A percentile compares a stretch with the other conserved stretches of the same genome.
These are phyloP conservation scores for Myzus persicae DNA, from an alignment of 1,140 invertebrate genomes.

Conservation along the genomic window DNA sequence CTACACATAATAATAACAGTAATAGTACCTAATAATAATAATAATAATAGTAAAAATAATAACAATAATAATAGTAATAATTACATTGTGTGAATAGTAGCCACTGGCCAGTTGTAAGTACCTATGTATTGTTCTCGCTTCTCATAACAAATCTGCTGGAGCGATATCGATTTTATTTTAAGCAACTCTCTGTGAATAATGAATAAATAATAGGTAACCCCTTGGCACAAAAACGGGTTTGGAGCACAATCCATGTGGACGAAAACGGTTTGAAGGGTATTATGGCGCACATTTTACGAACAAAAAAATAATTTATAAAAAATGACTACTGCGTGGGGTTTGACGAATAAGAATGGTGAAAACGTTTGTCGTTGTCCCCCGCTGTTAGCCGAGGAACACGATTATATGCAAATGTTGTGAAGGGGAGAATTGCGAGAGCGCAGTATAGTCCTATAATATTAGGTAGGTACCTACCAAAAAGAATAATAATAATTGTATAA, in stretches of 20 bases:
- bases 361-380: background rate
- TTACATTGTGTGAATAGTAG: background rate
- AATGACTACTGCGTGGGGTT: background rate
- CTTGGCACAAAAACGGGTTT: background rate
- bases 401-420: background rate
- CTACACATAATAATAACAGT: too few species aligned
- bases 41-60: too few species aligned
- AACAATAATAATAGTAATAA: background rate
- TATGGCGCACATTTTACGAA: background rate
- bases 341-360: constrained; percentile 2
- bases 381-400: background rate
- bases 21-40: too few species aligned
- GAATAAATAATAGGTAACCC: background rate
- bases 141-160: background rate
- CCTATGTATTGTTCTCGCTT: background rate
- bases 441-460: background rate
- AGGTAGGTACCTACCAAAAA: background rate
- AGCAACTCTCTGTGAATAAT: too few species aligned
- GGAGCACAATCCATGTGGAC: background rate
- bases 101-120: too few species aligned
- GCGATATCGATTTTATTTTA: background rate
- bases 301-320: background rate
- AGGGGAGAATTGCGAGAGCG: background rate
- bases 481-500: background rate
- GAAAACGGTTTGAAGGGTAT: background rate